Base-by-base conservation (phyloP, 2,888 invertebrate genomes). In the Bellardia bayeri region DNA sequence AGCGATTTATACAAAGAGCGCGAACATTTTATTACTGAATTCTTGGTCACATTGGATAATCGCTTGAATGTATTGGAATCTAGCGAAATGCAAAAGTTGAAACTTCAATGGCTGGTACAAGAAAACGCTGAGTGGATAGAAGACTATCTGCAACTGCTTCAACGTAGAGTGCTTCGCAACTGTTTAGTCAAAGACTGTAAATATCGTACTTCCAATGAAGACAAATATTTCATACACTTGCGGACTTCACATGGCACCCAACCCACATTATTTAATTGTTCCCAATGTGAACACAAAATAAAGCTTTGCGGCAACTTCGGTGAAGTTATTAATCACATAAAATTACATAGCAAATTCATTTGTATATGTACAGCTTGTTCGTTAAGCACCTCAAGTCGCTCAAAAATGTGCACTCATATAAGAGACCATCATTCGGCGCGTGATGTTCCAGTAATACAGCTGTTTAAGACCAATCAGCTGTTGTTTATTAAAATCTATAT, bases 281-380 rank as follows among this genome's bases (percentile, higher is more conserved):
- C 80, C 5, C 80, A 82, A 33, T 90, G 90, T 42, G 58, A 78
- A 61, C 84, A 83, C 40, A 23, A 54, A 14, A 23, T 88, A 11
- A 23, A 71, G 7, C 49, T 33, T n/a, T 71, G 82, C 14, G 42
- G 72, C 9, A 86, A 40, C 49, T 89, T 89, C 79, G 82, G 89
- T 23, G 76, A 69, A 8, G 54, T 89, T 5, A 56, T 85, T 8
- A 81, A 89, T 6, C 90, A 90, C 49, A 74, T 89, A 3, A 74
- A 85, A 54, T 56, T 88, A 61, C 90, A 90, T 69, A 78, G 82
- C 11, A 58, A 75, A 3, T 76, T 75, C 42, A 63, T 88, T 5
- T 86, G 86, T 23, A 80, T 89, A n/a, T 90, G 90, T 40, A 61
- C 69, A 66, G 89, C 89, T n/a, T 85, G 88, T 63, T 72, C 76